A percentile compares a stretch with the other conserved stretches of the same genome.
These are phyloP conservation scores for Melangyna quadrimaculata DNA, from an alignment of 2,888 invertebrate genomes.

Conservation along the genomic window DNA sequence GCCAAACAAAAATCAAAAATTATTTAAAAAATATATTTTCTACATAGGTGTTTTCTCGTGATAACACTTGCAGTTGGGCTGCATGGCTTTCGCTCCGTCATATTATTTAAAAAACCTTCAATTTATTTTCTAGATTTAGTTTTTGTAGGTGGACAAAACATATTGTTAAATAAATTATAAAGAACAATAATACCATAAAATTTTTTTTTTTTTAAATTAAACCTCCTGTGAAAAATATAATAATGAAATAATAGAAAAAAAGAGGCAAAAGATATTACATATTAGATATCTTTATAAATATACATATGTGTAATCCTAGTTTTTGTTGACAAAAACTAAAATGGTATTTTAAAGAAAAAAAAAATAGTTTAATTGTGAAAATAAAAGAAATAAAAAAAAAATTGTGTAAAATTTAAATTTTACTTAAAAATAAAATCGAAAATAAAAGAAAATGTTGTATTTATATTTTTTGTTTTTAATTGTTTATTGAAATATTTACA, in stretches of 20 bases:
- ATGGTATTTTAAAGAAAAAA: slow-evolving; percentile 5
- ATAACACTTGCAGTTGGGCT: too few species aligned
- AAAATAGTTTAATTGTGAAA: slow-evolving; percentile 43
- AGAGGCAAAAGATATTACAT: slow-evolving; percentile 28
- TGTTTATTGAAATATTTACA: slow-evolving; percentile 60
- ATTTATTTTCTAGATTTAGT: slow-evolving; percentile 20
- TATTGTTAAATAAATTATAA: background rate
- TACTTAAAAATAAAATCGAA: slow-evolving; percentile 45
- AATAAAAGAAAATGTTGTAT: slow-evolving; percentile 31
- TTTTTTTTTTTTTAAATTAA: background rate
- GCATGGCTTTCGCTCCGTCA: too few species aligned
- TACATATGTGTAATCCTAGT: slow-evolving; percentile 36
- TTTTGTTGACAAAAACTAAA: slow-evolving; percentile 49
- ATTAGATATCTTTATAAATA: slow-evolving; percentile 44
- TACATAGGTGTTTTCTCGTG: too few species aligned
- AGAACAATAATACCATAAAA: background rate
- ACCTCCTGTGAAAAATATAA: background rate
- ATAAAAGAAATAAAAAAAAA: background rate
- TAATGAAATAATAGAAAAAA: background rate
- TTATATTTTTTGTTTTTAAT: background rate
- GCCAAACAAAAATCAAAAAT: slow-evolving; percentile 5
- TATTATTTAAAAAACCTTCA: background rate
- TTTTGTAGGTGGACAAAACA: slow-evolving; percentile 5
- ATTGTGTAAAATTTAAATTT: slow-evolving; percentile 32
- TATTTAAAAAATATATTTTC: background rate